Base-by-base conservation (phyloP, 2,113 vertebrate genomes). In the Sporophila hypoxantha region DNA sequence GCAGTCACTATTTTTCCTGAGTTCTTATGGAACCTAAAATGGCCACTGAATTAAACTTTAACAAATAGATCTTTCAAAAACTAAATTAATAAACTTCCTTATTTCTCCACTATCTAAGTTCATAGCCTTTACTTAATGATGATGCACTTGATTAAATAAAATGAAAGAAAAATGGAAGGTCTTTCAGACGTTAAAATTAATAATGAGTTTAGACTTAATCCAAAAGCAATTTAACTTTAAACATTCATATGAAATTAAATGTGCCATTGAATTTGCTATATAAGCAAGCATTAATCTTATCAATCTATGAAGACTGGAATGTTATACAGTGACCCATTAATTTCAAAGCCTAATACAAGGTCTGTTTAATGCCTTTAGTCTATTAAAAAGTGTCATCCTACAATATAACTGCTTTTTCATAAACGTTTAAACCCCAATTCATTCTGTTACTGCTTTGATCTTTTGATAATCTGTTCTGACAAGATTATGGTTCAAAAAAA, bases 211-310 rank as follows among this genome's bases (percentile, higher is more conserved):
- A 96, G 94, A 96, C 96, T 98, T 98, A 98, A 98, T 98, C 96
- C 97, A 97, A 97, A 97, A 97, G 97, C 97, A 98, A 98, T 98
- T 98, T 97, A 97, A 97, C 96, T 97, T 98, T 97, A 97, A 97
- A 97, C 96, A 97, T 97, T 97, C 96, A 97, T 97, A 97, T 96
- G 96, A 97, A 98, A 98, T 97, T 98, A 98, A 98, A 98, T 98
- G 98, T 98, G 95, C 98, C 97, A 98, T 97, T 97, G 96, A 97
- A 97, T 97, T 97, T 97, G 93, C 96, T 97, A 97, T 97, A 97
- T 97, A 98, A 98, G 97, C 97, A 97, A 96, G 96, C 97, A 97
- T 98, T 97, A 98, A 98, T 98, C 97, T 98, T 97, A 97, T 95
- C 95, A 97, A 94, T 96, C 97, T 96, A 95, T 96, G 97, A 97